Evolutionary conservation across 1,140 invertebrate species (phyloP).

Genomic region (Rhynchophorus ferrugineus): DNA sequence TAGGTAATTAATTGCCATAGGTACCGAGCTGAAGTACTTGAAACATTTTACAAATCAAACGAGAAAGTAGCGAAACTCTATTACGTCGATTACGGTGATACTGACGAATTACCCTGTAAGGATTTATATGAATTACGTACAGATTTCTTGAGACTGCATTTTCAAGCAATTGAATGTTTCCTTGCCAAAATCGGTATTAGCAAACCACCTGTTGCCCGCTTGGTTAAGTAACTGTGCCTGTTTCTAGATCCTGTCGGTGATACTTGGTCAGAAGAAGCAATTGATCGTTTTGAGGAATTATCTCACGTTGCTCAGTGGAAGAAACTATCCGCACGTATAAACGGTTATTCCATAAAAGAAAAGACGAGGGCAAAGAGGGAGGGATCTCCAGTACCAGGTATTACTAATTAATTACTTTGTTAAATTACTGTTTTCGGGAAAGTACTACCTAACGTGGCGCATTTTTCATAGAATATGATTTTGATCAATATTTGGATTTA

Average conservation of each 20-base stretch:
- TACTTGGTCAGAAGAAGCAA: conserved; percentile 57
- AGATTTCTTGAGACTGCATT: conserved; percentile 63
- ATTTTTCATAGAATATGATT: no score
- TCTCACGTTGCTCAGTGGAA: conserved; percentile 57
- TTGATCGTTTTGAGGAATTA: conserved; percentile 63
- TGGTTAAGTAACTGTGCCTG: no score
- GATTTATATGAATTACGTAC: conserved; percentile 61
- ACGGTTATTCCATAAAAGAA: conserved; percentile 53
- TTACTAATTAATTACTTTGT: not conserved
- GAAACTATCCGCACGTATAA: conserved; percentile 57
- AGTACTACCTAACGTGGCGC: no score
- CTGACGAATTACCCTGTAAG: conserved; percentile 51
- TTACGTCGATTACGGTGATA: conserved; percentile 77
- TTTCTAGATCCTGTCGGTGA: conserved; percentile 33
- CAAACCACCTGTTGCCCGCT: no score
- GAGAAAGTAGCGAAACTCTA: conserved; percentile 56
- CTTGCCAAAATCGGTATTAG: conserved; percentile 62
- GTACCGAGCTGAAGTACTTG: conserved; percentile 49
- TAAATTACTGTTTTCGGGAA: not conserved
- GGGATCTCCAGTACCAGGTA: conserved; percentile 53
- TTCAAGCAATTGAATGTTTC: conserved; percentile 74
- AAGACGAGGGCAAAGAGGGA: conserved; percentile 43
- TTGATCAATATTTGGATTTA: no score
- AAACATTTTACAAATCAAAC: conserved; percentile 48
- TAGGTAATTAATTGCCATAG: conserved; percentile 13